These are phyloP conservation scores for Parascotia fuliginaria DNA, from an alignment of 2,888 invertebrate species.

Conservation along the genomic window DNA sequence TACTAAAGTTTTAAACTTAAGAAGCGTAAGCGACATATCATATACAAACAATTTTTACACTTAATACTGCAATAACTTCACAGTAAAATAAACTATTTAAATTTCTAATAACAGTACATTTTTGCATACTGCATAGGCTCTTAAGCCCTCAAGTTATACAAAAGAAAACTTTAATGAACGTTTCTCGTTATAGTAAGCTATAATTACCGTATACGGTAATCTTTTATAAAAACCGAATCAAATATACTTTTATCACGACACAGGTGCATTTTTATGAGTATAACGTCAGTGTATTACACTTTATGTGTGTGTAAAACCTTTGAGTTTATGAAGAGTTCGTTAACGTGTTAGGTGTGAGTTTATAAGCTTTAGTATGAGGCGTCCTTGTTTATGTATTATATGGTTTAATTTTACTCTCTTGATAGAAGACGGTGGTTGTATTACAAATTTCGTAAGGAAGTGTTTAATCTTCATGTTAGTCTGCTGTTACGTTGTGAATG, in stretches of 20 bases:
- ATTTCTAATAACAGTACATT: no score
- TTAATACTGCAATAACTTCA: no score
- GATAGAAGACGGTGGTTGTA: no score
- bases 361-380: background rate
- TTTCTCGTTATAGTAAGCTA: constrained; percentile 13
- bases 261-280: constrained; percentile 24
- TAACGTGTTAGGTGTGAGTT: background rate
- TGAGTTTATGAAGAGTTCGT: background rate
- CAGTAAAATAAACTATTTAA: no score
- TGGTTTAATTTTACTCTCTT: no score
- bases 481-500: no score
- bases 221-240: constrained; percentile 26
- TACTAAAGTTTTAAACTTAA: no score
- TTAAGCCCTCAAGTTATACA: background rate
- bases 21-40: no score
- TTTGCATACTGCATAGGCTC: no score
- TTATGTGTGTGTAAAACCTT: background rate
- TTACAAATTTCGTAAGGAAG: no score
- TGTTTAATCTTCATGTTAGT: no score
- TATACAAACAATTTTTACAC: no score
- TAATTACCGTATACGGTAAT: constrained; percentile 29
- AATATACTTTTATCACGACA: constrained; percentile 39
- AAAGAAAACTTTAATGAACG: constrained; percentile 21
- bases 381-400: background rate
- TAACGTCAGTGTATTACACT: constrained; percentile 13